These are phyloP conservation scores for Platypus cylindrus DNA, from an alignment of 2,888 invertebrate genomes.

Conservation along the genomic window DNA sequence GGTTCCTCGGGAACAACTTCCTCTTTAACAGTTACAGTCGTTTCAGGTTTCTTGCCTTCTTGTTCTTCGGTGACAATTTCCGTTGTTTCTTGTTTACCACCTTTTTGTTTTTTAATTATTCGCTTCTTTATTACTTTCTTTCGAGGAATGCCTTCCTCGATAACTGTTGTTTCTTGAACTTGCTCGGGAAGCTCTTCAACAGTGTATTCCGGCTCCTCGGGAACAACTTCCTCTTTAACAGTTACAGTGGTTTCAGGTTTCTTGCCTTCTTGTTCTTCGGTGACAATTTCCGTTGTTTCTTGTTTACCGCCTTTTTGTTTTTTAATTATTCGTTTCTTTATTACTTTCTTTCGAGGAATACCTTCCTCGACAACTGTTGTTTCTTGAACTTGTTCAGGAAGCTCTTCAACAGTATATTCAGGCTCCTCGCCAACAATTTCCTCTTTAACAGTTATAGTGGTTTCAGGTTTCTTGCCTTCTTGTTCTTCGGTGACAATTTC, in stretches of 20 bases:
- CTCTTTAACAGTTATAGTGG: slow-evolving; percentile 21
- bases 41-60: slow-evolving; percentile 18
- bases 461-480: slow-evolving; percentile 21
- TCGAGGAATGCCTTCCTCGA: slow-evolving; percentile 14
- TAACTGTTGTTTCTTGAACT: slow-evolving; percentile 17
- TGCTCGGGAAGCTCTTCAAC: slow-evolving; percentile 24
- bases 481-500: slow-evolving; percentile 23
- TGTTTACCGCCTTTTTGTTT: slow-evolving; percentile 23
- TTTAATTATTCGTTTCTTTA: slow-evolving; percentile 29
- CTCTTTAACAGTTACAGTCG: slow-evolving; percentile 21
- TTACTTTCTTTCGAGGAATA: slow-evolving; percentile 15
- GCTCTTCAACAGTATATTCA: slow-evolving; percentile 17
- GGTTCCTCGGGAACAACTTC: slow-evolving; percentile 20
- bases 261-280: slow-evolving; percentile 28
- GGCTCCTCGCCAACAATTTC: slow-evolving; percentile 8
- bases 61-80: slow-evolving; percentile 18
- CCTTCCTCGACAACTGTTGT: slow-evolving; percentile 20
- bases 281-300: slow-evolving; percentile 26
- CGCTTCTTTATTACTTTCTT: slow-evolving; percentile 30
- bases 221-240: slow-evolving; percentile 12
- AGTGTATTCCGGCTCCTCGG: slow-evolving; percentile 14
- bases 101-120: slow-evolving; percentile 32
- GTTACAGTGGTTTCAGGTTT: slow-evolving; percentile 23
- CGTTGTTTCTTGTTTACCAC: slow-evolving; percentile 29
- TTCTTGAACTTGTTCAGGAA: slow-evolving; percentile 25